A percentile compares a stretch with the other conserved stretches of the same genome.
Conservation (phyloP, 2,888 invertebrate genomes). For the Andrena flavipes region DNA sequence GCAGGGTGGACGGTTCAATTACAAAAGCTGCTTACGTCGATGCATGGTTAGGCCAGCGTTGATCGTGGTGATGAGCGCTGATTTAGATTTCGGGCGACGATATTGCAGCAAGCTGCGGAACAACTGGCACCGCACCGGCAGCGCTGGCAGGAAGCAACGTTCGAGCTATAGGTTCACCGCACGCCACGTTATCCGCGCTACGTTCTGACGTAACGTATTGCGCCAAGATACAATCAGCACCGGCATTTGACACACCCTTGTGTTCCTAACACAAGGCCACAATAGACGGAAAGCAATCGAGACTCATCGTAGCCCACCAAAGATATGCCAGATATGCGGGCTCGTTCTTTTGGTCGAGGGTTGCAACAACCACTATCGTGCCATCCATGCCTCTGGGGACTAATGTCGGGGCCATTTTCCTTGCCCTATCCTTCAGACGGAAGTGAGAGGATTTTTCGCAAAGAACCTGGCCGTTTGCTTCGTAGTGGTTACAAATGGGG, state of each 20-base stretch:
- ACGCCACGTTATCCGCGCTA: constrained; percentile 60
- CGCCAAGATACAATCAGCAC: constrained; percentile 72
- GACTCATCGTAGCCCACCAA: not conserved
- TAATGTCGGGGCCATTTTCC: not conserved
- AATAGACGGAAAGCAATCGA: not conserved
- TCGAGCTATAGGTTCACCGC: constrained; percentile 64
- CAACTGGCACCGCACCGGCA: constrained; percentile 48
- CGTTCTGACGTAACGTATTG: constrained; percentile 70
- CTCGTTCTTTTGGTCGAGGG: not conserved
- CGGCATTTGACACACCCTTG: constrained; percentile 65
- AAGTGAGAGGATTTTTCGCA: not conserved
- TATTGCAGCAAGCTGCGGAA: constrained; percentile 61
- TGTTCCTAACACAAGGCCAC: constrained; percentile 16
- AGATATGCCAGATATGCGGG: not conserved
- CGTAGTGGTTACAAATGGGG: too few relatives aligned
- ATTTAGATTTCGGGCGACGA: constrained; percentile 59
- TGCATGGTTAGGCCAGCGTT: constrained; percentile 26
- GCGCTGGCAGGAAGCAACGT: constrained; percentile 61
- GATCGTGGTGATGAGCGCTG: constrained; percentile 55
- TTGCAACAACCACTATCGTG: not conserved
- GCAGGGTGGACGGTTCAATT: constrained; percentile 21
- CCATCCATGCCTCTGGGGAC: not conserved
- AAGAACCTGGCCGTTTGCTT: too few relatives aligned
- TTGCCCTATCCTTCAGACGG: not conserved
- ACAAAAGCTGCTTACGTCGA: constrained; percentile 24